Evolutionary conservation across 64 coral and sea anemone genomes (phyloP).

Genomic region (Montipora efflorescens): DNA sequence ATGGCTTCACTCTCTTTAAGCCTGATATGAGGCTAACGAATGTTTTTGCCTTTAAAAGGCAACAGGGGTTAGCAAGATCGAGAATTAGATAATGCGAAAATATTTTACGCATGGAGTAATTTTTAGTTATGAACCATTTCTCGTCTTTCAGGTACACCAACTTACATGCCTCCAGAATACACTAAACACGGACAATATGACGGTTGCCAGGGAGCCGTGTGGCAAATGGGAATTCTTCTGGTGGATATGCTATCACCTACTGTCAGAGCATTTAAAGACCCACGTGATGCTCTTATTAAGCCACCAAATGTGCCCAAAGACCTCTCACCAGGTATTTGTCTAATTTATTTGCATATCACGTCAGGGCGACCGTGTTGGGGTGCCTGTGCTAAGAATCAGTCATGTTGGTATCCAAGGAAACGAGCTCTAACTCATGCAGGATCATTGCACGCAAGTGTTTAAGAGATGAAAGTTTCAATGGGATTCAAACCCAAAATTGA

Average conservation of each 20-base stretch:
- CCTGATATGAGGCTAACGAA: too few relatives aligned
- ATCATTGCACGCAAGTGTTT: too few relatives aligned
- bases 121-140: background rate
- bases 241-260: constrained; percentile 30
- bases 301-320: background rate
- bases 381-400: background rate
- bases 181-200: background rate
- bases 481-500: too few relatives aligned
- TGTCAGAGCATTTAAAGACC: background rate
- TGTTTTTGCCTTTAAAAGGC: too few relatives aligned
- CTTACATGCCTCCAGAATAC: constrained; percentile 38
- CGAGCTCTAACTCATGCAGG: too few relatives aligned
- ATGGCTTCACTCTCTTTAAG: too few relatives aligned
- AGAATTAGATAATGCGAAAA: too few relatives aligned
- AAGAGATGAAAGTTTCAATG: too few relatives aligned
- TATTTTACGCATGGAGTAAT: too few relatives aligned
- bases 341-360: background rate
- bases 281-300: background rate
- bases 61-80: too few relatives aligned
- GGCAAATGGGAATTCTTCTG: constrained; percentile 22
- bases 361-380: background rate
- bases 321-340: constrained; percentile 16
- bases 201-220: constrained; percentile 19
- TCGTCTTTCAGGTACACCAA: background rate
- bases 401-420: too few relatives aligned